Evolutionary conservation across 2,113 vertebrate genomes (phyloP).

Genomic region (Tetrao urogallus): DNA sequence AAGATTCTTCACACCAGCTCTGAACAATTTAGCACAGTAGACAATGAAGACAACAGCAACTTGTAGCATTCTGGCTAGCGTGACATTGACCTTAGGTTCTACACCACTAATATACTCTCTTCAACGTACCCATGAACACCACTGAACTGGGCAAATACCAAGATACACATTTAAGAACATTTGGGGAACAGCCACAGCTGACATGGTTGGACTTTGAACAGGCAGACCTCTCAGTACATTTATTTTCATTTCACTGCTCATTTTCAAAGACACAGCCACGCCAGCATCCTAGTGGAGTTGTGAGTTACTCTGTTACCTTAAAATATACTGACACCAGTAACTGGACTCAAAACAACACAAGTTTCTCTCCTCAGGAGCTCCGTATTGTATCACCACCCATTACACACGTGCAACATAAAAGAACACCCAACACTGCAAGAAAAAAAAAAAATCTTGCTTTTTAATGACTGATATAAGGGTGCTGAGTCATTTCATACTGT

Average conservation of each 20-base stretch:
- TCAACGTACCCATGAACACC: background rate
- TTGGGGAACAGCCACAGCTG: background rate
- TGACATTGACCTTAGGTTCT: background rate
- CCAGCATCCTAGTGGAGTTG: background rate
- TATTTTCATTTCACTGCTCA: background rate
- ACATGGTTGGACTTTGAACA: background rate
- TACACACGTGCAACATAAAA: background rate
- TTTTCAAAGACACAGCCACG: background rate
- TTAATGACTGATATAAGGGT: background rate
- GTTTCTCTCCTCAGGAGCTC: background rate
- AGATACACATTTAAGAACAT: background rate
- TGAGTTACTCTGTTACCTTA: background rate
- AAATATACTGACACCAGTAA: background rate
- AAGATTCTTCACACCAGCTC: background rate
- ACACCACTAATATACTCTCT: too few relatives aligned
- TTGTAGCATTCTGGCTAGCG: background rate
- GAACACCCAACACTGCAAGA: background rate
- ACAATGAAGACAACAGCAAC: background rate
- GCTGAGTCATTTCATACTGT: background rate
- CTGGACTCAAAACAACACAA: background rate
- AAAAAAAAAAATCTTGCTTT: background rate
- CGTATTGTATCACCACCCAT: background rate
- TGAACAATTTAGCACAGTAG: background rate
- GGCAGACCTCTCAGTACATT: background rate
- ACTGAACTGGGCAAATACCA: background rate